These are phyloP conservation scores for Cheiracanthium punctorium DNA, from an alignment of 2,888 invertebrate species.

Conservation along the genomic window DNA sequence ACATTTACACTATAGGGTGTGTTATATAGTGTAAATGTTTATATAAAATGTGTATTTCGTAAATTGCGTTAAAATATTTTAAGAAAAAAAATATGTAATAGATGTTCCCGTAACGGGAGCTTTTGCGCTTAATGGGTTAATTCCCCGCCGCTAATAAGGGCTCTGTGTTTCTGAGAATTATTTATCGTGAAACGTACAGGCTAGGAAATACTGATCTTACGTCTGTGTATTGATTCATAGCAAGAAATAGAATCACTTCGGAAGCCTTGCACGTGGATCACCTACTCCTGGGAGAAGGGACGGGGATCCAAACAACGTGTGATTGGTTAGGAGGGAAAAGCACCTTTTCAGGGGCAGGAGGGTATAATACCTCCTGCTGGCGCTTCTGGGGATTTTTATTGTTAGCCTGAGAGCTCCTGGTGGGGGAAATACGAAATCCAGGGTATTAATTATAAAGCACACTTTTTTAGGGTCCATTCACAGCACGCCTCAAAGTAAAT, in stretches of 20 bases:
- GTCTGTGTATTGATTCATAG: neutral
- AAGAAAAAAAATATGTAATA: too few species aligned
- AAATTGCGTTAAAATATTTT: too few species aligned
- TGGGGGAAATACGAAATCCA: conserved; percentile 2
- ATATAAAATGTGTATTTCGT: too few species aligned
- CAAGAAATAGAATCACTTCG: neutral
- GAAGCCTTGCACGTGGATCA: neutral
- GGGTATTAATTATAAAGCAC: neutral
- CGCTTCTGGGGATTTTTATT: neutral
- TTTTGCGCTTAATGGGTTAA: too few species aligned
- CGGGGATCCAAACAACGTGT: neutral
- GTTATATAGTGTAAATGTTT: too few species aligned
- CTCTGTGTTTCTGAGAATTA: too few species aligned
- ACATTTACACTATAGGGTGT: too few species aligned
- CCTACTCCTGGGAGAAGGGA: neutral
- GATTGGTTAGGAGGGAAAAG: conserved; percentile 31
- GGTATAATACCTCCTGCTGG: neutral
- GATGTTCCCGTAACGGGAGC: too few species aligned
- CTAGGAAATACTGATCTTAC: neutral
- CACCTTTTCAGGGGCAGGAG: neutral
- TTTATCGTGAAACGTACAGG: conserved; percentile 22
- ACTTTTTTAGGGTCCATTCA: neutral
- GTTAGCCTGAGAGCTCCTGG: neutral
- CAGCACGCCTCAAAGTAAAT: neutral
- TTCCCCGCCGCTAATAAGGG: too few species aligned